Evolutionary conservation across 2,888 invertebrate species (phyloP), one percentile per base, ranked within the genome.

Genomic region (Tenthredo notha): DNA sequence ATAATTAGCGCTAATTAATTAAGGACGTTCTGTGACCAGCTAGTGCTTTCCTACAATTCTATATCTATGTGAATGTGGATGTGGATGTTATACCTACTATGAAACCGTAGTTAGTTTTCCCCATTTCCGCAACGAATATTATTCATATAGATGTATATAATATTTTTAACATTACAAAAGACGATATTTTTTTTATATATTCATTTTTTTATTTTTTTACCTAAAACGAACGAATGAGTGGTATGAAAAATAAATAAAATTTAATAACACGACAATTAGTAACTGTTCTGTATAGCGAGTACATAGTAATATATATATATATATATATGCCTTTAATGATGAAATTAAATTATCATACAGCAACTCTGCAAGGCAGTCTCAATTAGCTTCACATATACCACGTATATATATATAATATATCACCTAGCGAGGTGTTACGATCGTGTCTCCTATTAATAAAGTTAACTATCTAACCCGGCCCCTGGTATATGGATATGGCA

Each of bases 1-100:
- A 92, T 92, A 92, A 92, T 92, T 92, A 92, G 90, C 88, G 89
- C 90, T 92, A 92, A 92, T 92, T 92, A 92, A 92, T 92, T 91
- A 92, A 92, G 90, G 90, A 90, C 89, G 86, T 90, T 87, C 87
- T 86, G 88, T 88, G 86, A 80, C 80, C 80, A 61, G 50, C 80
- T 61, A 80, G 61, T 61, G 80, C 58, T 80, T 80, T 61, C 61
- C 80, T 80, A 80, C 80, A 40, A 61, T 80, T 15, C 37, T 80
- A 61, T 21, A 74, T 4, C 21, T 9, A 43, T 74, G 43, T 74
- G 5, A 21, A 43, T 74, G 72, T 74, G 43, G 25, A 43, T 74
- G 43, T 74, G 5, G 40, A 43, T 74, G 72, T 74, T 74, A 43
- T 74, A 21, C 40, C 72, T 74, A 21, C 54, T 54, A n/a, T 54